These are phyloP conservation scores for Callaeas wilsoni DNA, from an alignment of 2,113 vertebrate species.

Conservation along the genomic window DNA sequence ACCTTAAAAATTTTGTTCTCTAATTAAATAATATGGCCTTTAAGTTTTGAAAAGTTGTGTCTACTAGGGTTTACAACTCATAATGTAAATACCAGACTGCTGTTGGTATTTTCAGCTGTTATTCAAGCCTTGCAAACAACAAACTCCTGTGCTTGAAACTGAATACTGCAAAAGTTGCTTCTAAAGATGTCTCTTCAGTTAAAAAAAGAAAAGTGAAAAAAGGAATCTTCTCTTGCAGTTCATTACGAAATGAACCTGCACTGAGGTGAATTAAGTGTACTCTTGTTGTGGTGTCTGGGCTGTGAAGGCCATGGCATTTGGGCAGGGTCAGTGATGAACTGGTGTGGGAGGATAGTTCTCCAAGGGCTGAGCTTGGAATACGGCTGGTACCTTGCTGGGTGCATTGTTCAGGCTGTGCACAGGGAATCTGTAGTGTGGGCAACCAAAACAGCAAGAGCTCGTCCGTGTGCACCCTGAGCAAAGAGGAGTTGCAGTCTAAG, in stretches of 20 bases:
- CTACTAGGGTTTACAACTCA: rapidly evolving
- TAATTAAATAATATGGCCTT: not conserved
- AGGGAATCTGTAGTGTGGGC: not conserved
- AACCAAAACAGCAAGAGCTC: not conserved
- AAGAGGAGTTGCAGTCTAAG: not conserved
- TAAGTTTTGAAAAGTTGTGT: not conserved
- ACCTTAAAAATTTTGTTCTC: not conserved
- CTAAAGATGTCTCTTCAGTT: not conserved
- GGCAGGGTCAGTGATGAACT: not conserved
- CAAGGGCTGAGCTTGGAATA: not conserved
- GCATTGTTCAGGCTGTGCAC: not conserved
- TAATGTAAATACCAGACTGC: not conserved
- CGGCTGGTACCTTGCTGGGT: not conserved
- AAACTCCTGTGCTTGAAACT: not conserved
- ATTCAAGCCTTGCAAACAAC: not conserved
- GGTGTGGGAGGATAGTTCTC: not conserved
- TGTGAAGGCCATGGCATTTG: not conserved
- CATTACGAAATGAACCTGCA: not conserved
- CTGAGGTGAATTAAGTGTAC: not conserved
- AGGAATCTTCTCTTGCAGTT: not conserved
- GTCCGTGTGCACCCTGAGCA: not conserved
- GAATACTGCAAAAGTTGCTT: not conserved
- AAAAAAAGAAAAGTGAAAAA: not conserved
- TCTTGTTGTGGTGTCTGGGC: not conserved
- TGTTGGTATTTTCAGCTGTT: not conserved